Evolutionary conservation across 2,888 invertebrate genomes (phyloP).

Genomic region (Orthosia gracilis): DNA sequence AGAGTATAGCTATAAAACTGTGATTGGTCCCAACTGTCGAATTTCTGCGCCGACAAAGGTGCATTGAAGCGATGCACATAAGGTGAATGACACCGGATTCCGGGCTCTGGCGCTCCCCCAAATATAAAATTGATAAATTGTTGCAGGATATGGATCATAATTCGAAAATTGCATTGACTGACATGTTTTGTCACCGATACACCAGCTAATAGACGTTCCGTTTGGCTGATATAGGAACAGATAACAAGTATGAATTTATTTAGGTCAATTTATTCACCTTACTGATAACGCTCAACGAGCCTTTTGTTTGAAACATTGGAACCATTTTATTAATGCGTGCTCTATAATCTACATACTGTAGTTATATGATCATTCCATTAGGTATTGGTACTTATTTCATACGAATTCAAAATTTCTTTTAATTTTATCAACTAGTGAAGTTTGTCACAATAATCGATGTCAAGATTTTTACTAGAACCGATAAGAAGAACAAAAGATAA

Average conservation of each 20-base stretch:
- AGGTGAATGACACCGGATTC: slow-evolving; percentile 45
- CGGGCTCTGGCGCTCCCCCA: slow-evolving; percentile 2
- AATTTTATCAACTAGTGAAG: neutral
- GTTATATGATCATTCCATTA: neutral
- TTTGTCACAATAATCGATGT: neutral
- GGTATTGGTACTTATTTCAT: neutral
- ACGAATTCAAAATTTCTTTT: neutral
- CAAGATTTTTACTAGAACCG: slow-evolving; percentile 8
- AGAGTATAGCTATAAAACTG: neutral
- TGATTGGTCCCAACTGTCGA: neutral
- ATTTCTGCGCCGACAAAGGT: neutral
- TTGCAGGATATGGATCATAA: slow-evolving; percentile 55
- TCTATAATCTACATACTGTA: neutral
- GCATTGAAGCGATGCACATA: slow-evolving; percentile 6
- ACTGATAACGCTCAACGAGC: slow-evolving; percentile 39
- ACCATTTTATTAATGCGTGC: neutral
- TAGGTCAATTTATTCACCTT: slow-evolving; percentile 47
- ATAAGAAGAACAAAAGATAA: slow-evolving; percentile 23
- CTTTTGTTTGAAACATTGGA: slow-evolving; percentile 33
- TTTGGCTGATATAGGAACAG: slow-evolving; percentile 25
- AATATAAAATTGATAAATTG: slow-evolving; percentile 59
- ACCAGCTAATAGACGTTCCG: slow-evolving; percentile 24
- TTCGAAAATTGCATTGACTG: slow-evolving; percentile 50
- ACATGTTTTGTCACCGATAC: slow-evolving; percentile 48
- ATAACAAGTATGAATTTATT: slow-evolving; percentile 44